Percentiles rank a stretch among this genome's conserved stretches.
These are phyloP conservation scores for Hyperoplus lanceolatus DNA, from an alignment of 2,797 vertebrate species.

Conservation along the genomic window DNA sequence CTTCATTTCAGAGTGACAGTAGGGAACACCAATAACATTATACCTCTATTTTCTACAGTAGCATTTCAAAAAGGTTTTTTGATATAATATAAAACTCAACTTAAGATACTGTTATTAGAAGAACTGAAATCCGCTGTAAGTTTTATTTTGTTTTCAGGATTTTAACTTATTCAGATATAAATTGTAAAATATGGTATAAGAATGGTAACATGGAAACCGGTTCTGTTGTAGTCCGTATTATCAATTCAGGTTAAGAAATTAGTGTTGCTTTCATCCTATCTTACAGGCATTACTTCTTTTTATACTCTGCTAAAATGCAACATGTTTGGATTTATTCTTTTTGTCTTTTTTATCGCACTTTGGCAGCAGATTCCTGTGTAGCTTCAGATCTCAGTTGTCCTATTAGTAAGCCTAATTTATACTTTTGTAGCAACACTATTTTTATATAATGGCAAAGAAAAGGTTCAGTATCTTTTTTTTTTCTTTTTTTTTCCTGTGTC, in stretches of 20 bases:
- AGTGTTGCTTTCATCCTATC: constrained; percentile 83
- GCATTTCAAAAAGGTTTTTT: constrained; percentile 86
- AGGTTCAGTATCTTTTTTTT: constrained; percentile 87
- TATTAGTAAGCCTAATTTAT: constrained; percentile 99
- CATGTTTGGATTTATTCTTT: constrained; percentile 85
- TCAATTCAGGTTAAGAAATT: constrained; percentile 81
- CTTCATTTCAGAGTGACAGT: constrained; percentile 80
- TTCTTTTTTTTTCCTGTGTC: constrained; percentile 77
- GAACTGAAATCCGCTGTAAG: constrained; percentile 71
- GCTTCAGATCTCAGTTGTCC: constrained; percentile 95
- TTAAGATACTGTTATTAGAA: constrained; percentile 82
- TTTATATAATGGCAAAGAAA: constrained; percentile 96
- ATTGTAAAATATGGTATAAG: constrained; percentile 76
- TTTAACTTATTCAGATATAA: constrained; percentile 83
- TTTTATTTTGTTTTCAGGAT: constrained; percentile 78
- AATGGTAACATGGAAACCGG: constrained; percentile 77
- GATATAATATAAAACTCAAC: constrained; percentile 82
- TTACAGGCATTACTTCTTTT: constrained; percentile 82
- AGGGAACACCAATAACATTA: constrained; percentile 84
- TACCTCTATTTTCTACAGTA: constrained; percentile 89
- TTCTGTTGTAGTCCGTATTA: constrained; percentile 77
- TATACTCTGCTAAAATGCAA: constrained; percentile 82
- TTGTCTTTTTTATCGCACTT: constrained; percentile 88
- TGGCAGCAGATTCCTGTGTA: constrained; percentile 94
- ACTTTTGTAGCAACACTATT: constrained; percentile 99